Conservation (phyloP, 1,140 invertebrate genomes). For the Trachymyrmex cornetzi region DNA sequence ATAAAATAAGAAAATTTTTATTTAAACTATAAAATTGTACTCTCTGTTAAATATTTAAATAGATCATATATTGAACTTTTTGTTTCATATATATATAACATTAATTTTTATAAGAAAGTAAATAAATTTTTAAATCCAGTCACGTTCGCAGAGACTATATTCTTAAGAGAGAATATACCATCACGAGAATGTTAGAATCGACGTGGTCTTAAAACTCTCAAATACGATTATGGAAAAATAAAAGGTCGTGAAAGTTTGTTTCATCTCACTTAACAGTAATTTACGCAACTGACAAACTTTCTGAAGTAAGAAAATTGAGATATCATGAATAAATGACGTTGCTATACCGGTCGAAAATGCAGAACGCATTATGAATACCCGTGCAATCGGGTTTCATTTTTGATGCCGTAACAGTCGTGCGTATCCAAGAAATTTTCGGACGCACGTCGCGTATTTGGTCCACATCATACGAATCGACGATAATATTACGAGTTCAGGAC, state of each 20-base stretch:
- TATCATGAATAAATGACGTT: not conserved
- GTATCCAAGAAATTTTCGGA: not conserved
- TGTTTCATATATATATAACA: too few relatives aligned
- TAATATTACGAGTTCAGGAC: constrained; percentile 11
- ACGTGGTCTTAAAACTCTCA: not conserved
- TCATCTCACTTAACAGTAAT: not conserved
- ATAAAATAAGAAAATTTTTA: too few relatives aligned
- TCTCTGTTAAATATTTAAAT: too few relatives aligned
- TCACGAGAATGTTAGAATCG: not conserved
- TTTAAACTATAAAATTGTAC: too few relatives aligned
- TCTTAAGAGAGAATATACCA: too few relatives aligned
- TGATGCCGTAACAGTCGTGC: not conserved
- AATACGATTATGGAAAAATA: constrained; percentile 7
- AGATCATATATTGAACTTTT: too few relatives aligned
- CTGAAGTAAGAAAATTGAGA: not conserved
- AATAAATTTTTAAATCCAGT: too few relatives aligned
- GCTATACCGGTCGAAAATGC: not conserved
- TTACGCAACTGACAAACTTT: not conserved
- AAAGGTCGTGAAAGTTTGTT: not conserved
- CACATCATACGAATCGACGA: not conserved
- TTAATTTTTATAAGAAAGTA: too few relatives aligned
- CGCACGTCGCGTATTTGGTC: not conserved
- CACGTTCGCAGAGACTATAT: too few relatives aligned
- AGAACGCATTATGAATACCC: constrained; percentile 10
- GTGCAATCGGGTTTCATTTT: not conserved